Evolutionary conservation across 2,797 vertebrate species (phyloP).

Genomic region (Crocodylus rhombifer): DNA sequence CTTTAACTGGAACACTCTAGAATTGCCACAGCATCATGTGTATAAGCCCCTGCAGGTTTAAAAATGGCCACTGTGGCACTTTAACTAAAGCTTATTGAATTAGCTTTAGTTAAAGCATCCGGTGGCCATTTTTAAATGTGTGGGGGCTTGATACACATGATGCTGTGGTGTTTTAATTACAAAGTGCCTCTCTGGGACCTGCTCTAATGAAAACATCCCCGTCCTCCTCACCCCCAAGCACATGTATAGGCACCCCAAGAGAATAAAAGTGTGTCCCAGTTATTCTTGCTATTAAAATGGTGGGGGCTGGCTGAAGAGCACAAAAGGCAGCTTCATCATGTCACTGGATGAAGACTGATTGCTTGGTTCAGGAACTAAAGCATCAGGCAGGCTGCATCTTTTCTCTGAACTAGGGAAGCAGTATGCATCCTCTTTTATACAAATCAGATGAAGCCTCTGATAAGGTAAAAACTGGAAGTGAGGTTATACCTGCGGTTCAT

Average conservation of each 20-base stretch:
- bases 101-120: no score
- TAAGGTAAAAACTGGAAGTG: neutral
- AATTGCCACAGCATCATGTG: no score
- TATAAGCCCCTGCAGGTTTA: no score
- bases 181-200: no score
- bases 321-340: neutral
- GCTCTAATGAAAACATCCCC: no score
- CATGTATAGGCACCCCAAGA: neutral
- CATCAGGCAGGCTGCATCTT: rapidly evolving
- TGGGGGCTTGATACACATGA: no score
- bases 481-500: neutral
- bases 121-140: no score
- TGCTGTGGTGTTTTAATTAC: no score
- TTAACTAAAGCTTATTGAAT: no score
- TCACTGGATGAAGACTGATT: neutral
- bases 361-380: neutral
- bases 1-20: no score
- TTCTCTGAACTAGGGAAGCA: neutral
- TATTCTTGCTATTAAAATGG: neutral
- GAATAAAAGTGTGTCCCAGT: neutral
- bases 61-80: no score
- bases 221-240: no score
- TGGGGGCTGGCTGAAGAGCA: neutral
- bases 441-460: neutral
- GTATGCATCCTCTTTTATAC: rapidly evolving